phyloP scores from a whole-genome alignment of 2,888 invertebrate genomes.

The Temnothorax ravouxi region DNA sequence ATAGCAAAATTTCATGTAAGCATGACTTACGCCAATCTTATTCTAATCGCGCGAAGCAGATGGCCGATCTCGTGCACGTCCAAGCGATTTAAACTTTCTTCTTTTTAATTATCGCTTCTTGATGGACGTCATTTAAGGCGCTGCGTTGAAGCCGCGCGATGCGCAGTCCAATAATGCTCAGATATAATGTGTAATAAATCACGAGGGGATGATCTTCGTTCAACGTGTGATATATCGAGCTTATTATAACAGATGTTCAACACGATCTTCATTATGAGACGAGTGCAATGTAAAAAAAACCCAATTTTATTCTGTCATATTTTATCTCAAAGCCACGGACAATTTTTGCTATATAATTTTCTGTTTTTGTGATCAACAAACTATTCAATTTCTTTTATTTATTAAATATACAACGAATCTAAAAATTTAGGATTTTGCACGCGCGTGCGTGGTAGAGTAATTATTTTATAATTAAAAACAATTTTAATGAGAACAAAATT shows the following conservation, averaged over 20 bases:
- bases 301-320: slow-evolving; percentile 26
- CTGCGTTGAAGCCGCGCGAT: slow-evolving; percentile 35
- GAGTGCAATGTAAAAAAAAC: slow-evolving; percentile 14
- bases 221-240: slow-evolving; percentile 45
- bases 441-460: neutral
- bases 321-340: neutral
- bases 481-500: neutral
- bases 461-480: neutral
- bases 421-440: neutral
- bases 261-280: slow-evolving; percentile 50
- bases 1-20: slow-evolving; percentile 35
- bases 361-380: neutral
- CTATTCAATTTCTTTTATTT: neutral
- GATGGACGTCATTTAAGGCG: slow-evolving; percentile 47
- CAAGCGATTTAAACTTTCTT: slow-evolving; percentile 61
- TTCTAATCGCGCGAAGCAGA: slow-evolving; percentile 56
- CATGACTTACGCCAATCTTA: slow-evolving; percentile 46
- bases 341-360: neutral
- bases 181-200: slow-evolving; percentile 52
- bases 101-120: slow-evolving; percentile 78
- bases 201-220: slow-evolving; percentile 37
- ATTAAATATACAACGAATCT: neutral
- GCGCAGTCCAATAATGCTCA: slow-evolving; percentile 43
- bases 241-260: slow-evolving; percentile 52
- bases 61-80: slow-evolving; percentile 64